Evolutionary conservation across 2,113 vertebrate genomes (phyloP).

Genomic region (Lagopus leucura): DNA sequence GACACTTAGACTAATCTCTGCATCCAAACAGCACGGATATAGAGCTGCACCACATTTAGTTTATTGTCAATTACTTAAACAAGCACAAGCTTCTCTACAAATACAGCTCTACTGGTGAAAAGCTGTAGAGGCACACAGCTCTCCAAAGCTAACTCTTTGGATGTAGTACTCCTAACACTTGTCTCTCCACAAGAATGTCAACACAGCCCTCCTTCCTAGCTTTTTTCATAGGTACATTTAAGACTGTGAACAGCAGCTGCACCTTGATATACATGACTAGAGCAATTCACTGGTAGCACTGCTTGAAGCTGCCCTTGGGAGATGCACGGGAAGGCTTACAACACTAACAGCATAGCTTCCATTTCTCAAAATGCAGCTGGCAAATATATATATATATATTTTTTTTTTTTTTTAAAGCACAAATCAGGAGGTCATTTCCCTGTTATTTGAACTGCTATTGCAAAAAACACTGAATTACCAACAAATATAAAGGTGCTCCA

Average conservation of each 20-base stretch:
- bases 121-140: not conserved
- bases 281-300: not conserved
- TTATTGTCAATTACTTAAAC: conserved; percentile 14
- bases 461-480: not conserved
- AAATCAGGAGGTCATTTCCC: not conserved
- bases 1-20: conserved; percentile 5
- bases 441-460: not conserved
- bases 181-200: not conserved
- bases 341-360: not conserved
- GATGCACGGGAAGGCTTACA: not conserved
- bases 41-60: not conserved
- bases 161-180: fast-evolving
- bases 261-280: not conserved
- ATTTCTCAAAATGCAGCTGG: not conserved
- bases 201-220: fast-evolving
- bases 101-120: not conserved
- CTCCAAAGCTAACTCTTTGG: not conserved
- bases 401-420: not conserved
- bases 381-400: not conserved
- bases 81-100: not conserved
- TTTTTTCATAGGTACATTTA: not conserved
- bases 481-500: not conserved
- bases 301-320: not conserved
- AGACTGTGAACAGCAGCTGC: not conserved
- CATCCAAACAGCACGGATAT: not conserved